Evolutionary conservation across 2,797 vertebrate species (phyloP).

Genomic region (Anomalospiza imberbis): DNA sequence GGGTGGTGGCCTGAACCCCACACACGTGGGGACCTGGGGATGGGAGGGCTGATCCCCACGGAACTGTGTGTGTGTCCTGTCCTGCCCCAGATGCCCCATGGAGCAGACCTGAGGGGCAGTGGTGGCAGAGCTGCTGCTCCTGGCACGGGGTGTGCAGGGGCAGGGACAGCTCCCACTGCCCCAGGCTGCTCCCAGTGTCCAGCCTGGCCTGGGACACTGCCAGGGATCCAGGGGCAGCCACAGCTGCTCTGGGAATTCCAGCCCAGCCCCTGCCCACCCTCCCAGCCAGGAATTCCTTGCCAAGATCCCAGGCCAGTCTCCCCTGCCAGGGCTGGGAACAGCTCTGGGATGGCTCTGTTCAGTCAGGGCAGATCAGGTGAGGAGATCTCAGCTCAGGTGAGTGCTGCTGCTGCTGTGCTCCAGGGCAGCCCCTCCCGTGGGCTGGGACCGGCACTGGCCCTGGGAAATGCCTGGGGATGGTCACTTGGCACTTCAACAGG

Average conservation of each 20-base stretch:
- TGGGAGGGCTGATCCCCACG: background rate
- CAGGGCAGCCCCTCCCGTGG: background rate
- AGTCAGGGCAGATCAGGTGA: background rate
- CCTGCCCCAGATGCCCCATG: background rate
- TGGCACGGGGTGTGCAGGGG: background rate
- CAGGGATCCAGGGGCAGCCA: too few species aligned
- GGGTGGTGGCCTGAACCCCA: background rate
- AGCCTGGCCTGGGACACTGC: too few species aligned
- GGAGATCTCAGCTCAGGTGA: background rate
- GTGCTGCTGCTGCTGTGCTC: background rate
- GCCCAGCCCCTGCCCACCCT: too few species aligned
- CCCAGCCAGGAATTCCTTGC: too few species aligned
- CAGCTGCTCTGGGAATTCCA: too few species aligned
- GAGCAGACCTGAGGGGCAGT: background rate
- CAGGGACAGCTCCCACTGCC: too few species aligned
- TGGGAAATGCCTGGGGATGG: too few species aligned
- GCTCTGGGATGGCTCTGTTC: background rate
- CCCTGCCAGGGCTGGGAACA: background rate
- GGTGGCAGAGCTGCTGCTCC: background rate
- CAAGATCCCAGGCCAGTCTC: too few species aligned
- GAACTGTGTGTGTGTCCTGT: background rate
- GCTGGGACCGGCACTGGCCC: accelerated
- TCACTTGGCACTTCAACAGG: background rate
- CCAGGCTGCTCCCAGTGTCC: too few species aligned
- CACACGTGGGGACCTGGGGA: accelerated